These are phyloP conservation scores for Lampris incognitus DNA, from an alignment of 2,113 vertebrate species.

Conservation along the genomic window DNA sequence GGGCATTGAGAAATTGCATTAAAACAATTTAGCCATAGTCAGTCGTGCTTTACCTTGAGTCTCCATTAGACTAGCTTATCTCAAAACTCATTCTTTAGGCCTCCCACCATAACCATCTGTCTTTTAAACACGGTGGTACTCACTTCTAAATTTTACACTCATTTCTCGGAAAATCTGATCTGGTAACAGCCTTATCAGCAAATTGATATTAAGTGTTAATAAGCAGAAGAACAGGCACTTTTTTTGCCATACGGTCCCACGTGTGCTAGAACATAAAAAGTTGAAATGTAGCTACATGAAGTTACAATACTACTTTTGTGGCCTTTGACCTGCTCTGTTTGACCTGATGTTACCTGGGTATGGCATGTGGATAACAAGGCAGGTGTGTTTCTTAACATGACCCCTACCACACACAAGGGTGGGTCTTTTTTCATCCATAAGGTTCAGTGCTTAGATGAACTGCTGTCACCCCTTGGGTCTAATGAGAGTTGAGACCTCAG, in stretches of 20 bases:
- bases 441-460: slow-evolving; percentile 39
- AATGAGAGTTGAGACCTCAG: slow-evolving; percentile 36
- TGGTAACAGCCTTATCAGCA: no score
- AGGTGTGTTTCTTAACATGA: slow-evolving; percentile 34
- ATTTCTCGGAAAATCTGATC: no score
- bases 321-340: no score
- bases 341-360: no score
- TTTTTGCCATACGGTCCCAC: no score
- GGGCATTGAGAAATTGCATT: no score
- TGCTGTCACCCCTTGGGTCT: slow-evolving; percentile 27
- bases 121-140: no score
- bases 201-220: no score
- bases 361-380: background rate
- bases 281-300: slow-evolving; percentile 32
- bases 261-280: background rate
- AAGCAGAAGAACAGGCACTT: no score
- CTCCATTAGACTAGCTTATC: background rate
- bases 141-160: no score
- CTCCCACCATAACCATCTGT: background rate
- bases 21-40: background rate
- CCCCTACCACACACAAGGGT: slow-evolving; percentile 28
- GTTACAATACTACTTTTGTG: no score
- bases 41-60: background rate
- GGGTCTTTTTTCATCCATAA: slow-evolving; percentile 24
- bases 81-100: background rate